Base-by-base conservation (phyloP, 1,140 invertebrate species). In the Asbolus verrucosus region DNA sequence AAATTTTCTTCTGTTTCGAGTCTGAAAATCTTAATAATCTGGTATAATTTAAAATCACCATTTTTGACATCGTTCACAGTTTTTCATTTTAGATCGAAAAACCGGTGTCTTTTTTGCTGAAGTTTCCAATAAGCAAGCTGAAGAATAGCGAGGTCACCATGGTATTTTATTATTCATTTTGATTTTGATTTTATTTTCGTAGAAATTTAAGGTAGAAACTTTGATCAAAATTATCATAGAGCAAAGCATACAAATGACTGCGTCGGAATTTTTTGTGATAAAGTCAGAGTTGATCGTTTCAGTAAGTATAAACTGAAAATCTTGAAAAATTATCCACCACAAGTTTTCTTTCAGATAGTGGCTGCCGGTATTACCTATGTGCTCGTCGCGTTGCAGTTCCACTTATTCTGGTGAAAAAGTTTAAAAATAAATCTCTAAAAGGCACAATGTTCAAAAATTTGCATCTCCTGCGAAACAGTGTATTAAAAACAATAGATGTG, bases 201-300 rank as follows among this genome's bases (percentile, higher is more conserved):
- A n/a, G n/a, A n/a, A n/a, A n/a, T n/a, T n/a, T n/a, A n/a, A 36
- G 33, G 33, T 36, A 8, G 33, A 36, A 36, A 36, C 33, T 36
- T n/a, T 36, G 33, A 36, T 36, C 6, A 6, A n/a, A 11, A 36
- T 36, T 3, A 36, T 36, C 6, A 36, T 36, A 6, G 5, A 36
- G n/a, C 5, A 36, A 11, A 36, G 11, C 11, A 36, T 36, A n/a
- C 6, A 36, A 11, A 36, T 36, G 33, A 36, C 2, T n/a, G 33
- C 33, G 5, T 36, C 33, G n/a, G 33, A 36, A 11, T 36, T 36
- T n/a, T 36, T 36, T 36, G 33, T 11, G 2, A 36, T 36, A 5
- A 36, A 36, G 11, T 36, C 33, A n/a, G 33, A 36, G 3, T 11
- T 36, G 3, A 36, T 36, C 11, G 11, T 36, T 11, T 11, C 33